A percentile compares a stretch with the other conserved stretches of the same genome.
phyloP scores from a whole-genome alignment of 2,113 vertebrate genomes.

The Sylvia atricapilla region DNA sequence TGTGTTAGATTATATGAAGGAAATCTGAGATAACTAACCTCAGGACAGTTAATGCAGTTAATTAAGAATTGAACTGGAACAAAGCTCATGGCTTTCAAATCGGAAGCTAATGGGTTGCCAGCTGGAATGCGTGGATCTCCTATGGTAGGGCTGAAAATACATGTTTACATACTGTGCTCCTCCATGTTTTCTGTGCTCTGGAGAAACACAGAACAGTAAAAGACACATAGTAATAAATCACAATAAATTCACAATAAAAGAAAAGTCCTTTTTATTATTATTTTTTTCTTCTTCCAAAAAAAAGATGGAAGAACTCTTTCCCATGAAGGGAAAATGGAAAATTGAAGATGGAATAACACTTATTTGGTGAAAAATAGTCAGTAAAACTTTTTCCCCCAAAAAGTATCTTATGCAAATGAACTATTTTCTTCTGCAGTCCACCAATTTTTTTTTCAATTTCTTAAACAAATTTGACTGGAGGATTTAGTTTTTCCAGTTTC shows the following conservation, averaged over 20 bases:
- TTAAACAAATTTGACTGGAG: not conserved
- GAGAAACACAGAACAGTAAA: not conserved
- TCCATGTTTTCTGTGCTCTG: not conserved
- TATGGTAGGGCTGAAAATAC: not conserved
- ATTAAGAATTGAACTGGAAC: slow-evolving; percentile 21
- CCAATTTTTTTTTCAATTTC: not conserved
- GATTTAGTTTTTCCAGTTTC: not conserved
- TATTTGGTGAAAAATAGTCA: not conserved
- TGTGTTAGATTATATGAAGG: not conserved
- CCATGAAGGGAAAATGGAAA: not conserved
- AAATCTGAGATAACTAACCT: not conserved
- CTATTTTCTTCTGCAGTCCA: not conserved
- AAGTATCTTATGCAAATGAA: not conserved
- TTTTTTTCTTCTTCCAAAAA: rapidly evolving
- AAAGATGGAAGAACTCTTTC: not conserved
- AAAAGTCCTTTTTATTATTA: not conserved
- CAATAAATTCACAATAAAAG: not conserved
- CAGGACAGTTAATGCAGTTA: not conserved
- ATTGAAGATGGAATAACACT: not conserved
- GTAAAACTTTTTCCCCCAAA: rapidly evolving
- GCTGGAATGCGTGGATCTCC: not conserved
- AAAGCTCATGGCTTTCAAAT: slow-evolving; percentile 8
- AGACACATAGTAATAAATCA: not conserved
- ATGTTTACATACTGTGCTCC: not conserved
- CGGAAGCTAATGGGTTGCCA: not conserved